phyloP scores from a whole-genome alignment of 2,888 invertebrate genomes.

The Hecatera dysodea region DNA sequence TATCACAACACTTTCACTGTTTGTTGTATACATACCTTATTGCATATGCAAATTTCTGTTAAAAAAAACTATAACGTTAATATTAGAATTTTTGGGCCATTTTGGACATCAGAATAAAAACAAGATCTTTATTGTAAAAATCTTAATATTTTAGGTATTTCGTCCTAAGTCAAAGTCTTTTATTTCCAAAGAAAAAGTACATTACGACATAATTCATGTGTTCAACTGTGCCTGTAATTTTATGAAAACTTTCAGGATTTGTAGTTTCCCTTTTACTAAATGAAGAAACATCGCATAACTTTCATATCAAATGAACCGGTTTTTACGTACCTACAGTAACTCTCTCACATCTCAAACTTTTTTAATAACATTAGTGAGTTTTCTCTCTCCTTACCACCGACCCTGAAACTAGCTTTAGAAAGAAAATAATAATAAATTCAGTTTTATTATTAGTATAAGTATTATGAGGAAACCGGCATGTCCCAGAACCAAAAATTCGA shows the following conservation, averaged over 20 bases:
- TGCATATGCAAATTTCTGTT: neutral
- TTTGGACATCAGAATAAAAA: neutral
- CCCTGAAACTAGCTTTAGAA: slow-evolving; percentile 9
- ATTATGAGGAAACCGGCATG: too few relatives aligned
- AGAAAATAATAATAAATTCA: slow-evolving; percentile 25
- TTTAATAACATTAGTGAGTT: slow-evolving; percentile 44
- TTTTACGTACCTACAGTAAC: slow-evolving; percentile 25
- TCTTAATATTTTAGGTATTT: neutral
- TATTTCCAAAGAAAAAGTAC: too few relatives aligned
- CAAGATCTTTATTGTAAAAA: neutral
- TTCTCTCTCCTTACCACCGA: slow-evolving; percentile 11
- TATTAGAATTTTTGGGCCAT: neutral
- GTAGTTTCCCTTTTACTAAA: slow-evolving; percentile 9
- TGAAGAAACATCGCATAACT: slow-evolving; percentile 39
- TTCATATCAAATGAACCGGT: slow-evolving; percentile 36
- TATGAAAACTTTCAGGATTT: neutral
- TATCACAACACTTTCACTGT: slow-evolving; percentile 31
- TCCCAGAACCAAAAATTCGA: too few relatives aligned
- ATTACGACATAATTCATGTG: slow-evolving; percentile 12
- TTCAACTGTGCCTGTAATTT: slow-evolving; percentile 13
- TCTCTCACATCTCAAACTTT: slow-evolving; percentile 33
- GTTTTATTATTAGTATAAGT: neutral
- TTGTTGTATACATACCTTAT: neutral
- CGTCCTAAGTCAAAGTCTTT: neutral
- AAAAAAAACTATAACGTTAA: neutral